Evolutionary conservation across 2,888 invertebrate genomes (phyloP).

Genomic region (Cephus sareptanus): DNA sequence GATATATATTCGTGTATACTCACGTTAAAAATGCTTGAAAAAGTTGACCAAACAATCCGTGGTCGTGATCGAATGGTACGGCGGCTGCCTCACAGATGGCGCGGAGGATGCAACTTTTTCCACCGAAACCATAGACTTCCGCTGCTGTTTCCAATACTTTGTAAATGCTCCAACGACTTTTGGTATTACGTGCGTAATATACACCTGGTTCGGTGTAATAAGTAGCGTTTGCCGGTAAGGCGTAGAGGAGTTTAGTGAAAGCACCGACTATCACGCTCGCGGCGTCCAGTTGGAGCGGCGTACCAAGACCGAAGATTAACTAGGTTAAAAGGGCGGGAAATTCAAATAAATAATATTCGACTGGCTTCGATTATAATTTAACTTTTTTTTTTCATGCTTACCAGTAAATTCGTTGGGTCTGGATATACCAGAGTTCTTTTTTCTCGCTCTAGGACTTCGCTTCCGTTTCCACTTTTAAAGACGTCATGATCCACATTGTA

Average conservation of each 20-base stretch:
- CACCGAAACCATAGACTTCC: conserved; percentile 59
- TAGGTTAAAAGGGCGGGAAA: conserved; percentile 29
- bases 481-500: not conserved
- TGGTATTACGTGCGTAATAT: conserved; percentile 40
- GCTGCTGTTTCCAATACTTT: conserved; percentile 72
- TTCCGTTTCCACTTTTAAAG: not conserved
- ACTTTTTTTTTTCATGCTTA: conserved; percentile 30
- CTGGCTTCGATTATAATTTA: not conserved
- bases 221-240: conserved; percentile 61
- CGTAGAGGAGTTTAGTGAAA: conserved; percentile 63
- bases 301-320: conserved; percentile 65
- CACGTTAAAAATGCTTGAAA: conserved; percentile 78
- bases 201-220: conserved; percentile 58
- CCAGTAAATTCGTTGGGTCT: conserved; percentile 46
- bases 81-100: conserved; percentile 83
- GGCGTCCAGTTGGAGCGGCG: conserved; percentile 61
- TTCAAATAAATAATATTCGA: not conserved
- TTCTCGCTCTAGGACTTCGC: conserved; percentile 26
- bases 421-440: conserved; percentile 52
- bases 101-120: conserved; percentile 76
- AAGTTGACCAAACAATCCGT: conserved; percentile 80
- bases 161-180: conserved; percentile 74
- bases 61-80: conserved; percentile 75
- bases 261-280: conserved; percentile 64
- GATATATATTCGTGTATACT: conserved; percentile 14